A percentile compares a stretch with the other conserved stretches of the same genome.
phyloP scores from a whole-genome alignment of 64 coral and sea anemone genomes.

The Anthopleura sola region DNA sequence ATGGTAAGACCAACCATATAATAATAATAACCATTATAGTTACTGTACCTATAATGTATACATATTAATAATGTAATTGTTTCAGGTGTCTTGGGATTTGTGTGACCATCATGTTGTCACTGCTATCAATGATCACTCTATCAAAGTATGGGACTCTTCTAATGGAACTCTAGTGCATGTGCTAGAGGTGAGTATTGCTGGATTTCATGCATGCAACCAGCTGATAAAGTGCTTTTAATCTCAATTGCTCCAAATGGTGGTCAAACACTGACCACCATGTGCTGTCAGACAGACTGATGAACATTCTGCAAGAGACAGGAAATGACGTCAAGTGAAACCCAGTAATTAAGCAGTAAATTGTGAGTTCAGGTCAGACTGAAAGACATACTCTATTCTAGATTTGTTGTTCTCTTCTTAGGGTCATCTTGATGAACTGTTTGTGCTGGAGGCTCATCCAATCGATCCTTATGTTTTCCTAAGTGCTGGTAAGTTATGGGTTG shows the following conservation, averaged over 20 bases:
- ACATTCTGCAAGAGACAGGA: too few species aligned
- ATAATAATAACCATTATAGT: too few species aligned
- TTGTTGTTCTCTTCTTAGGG: constrained; percentile 43
- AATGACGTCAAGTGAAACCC: too few species aligned
- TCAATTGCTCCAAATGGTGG: too few species aligned
- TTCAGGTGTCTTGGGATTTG: constrained; percentile 90
- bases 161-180: constrained; percentile 82
- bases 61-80: not conserved
- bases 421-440: constrained; percentile 96
- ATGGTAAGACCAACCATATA: constrained; percentile 62
- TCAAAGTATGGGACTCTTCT: constrained; percentile 92
- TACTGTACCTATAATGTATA: too few species aligned
- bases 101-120: constrained; percentile 96
- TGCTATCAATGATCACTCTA: constrained; percentile 90
- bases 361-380: too few species aligned
- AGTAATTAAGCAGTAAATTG: not conserved
- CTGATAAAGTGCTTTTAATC: too few species aligned
- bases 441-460: constrained; percentile 92
- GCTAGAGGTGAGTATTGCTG: constrained; percentile 40
- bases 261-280: too few species aligned
- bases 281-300: too few species aligned
- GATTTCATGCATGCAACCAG: too few species aligned
- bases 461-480: constrained; percentile 83
- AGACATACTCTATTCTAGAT: not conserved
- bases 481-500: constrained; percentile 48